Percentiles rank a stretch among this genome's conserved stretches.
These are phyloP conservation scores for Diplosoma virens DNA, from an alignment of 23 tunicate species.

Conservation along the genomic window DNA sequence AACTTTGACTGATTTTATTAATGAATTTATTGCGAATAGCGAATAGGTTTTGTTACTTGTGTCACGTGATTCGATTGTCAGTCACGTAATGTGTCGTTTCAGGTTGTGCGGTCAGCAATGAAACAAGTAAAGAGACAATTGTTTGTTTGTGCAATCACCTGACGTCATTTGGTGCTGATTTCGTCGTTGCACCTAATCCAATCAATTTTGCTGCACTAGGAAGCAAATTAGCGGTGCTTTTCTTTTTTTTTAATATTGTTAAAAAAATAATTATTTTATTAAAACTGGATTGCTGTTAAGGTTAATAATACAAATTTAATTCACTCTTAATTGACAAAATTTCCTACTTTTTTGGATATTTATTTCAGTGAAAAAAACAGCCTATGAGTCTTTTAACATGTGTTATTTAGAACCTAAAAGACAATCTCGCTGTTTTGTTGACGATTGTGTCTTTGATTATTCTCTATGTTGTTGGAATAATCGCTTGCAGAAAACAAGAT, in stretches of 20 bases:
- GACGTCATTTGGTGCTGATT: conserved; percentile 77
- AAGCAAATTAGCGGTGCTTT: conserved; percentile 25
- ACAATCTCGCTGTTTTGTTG: conserved; percentile 66
- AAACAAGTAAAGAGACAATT: conserved; percentile 34
- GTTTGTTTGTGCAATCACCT: conserved; percentile 79
- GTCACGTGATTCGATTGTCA: too few relatives aligned
- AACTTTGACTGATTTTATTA: too few relatives aligned
- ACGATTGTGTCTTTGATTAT: conserved; percentile 63
- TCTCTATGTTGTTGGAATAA: conserved; percentile 55
- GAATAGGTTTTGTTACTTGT: too few relatives aligned
- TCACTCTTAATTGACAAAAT: too few relatives aligned
- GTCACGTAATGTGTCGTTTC: too few relatives aligned
- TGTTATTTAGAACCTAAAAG: conserved; percentile 46
- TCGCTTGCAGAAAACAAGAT: conserved; percentile 59
- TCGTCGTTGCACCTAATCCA: conserved; percentile 81
- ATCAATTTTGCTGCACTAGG: conserved; percentile 66
- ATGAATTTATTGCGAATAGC: too few relatives aligned
- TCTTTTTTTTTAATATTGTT: background rate
- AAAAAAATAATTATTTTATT: background rate
- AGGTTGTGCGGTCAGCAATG: conserved; percentile 65
- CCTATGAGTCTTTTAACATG: too few relatives aligned
- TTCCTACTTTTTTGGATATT: too few relatives aligned
- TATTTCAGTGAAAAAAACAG: too few relatives aligned
- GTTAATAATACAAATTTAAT: too few relatives aligned
- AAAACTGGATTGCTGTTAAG: background rate